Evolutionary conservation across 2,888 invertebrate genomes (phyloP), one percentile per base, ranked within the genome.

Genomic region (Clepsis dumicolana): DNA sequence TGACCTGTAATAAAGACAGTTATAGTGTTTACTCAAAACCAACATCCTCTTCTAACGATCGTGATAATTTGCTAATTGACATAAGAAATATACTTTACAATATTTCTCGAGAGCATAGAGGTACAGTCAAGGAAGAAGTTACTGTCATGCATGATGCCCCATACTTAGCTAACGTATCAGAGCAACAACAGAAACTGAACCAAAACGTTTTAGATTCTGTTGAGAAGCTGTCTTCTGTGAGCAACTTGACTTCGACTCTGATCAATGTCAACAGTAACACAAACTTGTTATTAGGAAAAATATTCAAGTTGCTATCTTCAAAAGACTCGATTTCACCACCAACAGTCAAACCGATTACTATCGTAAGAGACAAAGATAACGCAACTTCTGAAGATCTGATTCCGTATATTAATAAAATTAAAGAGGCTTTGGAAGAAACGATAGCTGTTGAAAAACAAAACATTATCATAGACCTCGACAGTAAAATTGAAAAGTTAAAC

Each of bases 21-120:
- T 4, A 65, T 35, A 14, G 0, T 25, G 7, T 18, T 12, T 21
- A 27, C 10, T 16, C 27, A 1, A 65, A 41, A n/a, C n/a, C 50
- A 35, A 48, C 18, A 27, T 7, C 60, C 7, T 44, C 41, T 14
- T 38, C 63, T 25, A 57, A 59, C 14, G 48, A 63, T 16, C 64
- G 60, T 60, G 73, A 73, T 10, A 73, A 71, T 56, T 63, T 76
- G 44, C 63, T 82, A 14, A 29, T 44, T 14, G 74, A 80, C 54
- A 80, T 82, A 18, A 75, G 73, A 71, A 74, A 81, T 32, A 75
- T 79, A 64, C 71, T 82, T 29, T 61, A 63, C 2, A 76, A 74
- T 27, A 65, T 74, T 24, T 68, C 70, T 70, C n/a, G 69, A 65
- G 48, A 64, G 69, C 68, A 71, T 64, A 18, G 29, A 29, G 29